These are phyloP conservation scores for Caenorhabditis imperialis DNA, from an alignment of 2,888 invertebrate species.

Conservation along the genomic window DNA sequence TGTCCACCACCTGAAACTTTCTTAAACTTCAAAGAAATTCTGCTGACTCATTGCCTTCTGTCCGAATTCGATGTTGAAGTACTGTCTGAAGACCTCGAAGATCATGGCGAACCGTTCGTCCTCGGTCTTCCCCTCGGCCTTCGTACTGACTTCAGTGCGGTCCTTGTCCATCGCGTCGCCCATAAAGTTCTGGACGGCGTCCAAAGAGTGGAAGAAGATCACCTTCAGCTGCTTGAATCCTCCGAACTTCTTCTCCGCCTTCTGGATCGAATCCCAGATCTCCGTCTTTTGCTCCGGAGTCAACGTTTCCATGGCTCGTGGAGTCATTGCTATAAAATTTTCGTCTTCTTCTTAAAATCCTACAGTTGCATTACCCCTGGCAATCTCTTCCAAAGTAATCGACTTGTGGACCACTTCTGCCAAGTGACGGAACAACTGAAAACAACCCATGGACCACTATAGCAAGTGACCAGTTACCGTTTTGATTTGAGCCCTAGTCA, in stretches of 20 bases:
- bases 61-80: constrained; percentile 53
- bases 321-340: constrained; percentile 31
- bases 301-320: constrained; percentile 25
- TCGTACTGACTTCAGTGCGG: constrained; percentile 29
- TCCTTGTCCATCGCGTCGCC: constrained; percentile 50
- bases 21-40: neutral
- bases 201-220: constrained; percentile 50
- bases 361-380: constrained; percentile 7
- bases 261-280: constrained; percentile 48
- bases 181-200: constrained; percentile 49
- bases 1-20: constrained; percentile 44
- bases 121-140: constrained; percentile 20
- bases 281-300: constrained; percentile 24
- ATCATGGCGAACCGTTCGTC: constrained; percentile 29
- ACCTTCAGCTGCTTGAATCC: constrained; percentile 49
- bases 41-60: too few species aligned
- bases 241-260: constrained; percentile 43
- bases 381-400: constrained; percentile 30
- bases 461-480: constrained; percentile 8
- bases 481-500: constrained; percentile 24
- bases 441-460: neutral
- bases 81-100: constrained; percentile 34
- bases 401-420: constrained; percentile 15
- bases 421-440: constrained; percentile 30
- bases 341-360: too few species aligned